Conservation (phyloP, 1,140 invertebrate species). For the Euura lappo region DNA sequence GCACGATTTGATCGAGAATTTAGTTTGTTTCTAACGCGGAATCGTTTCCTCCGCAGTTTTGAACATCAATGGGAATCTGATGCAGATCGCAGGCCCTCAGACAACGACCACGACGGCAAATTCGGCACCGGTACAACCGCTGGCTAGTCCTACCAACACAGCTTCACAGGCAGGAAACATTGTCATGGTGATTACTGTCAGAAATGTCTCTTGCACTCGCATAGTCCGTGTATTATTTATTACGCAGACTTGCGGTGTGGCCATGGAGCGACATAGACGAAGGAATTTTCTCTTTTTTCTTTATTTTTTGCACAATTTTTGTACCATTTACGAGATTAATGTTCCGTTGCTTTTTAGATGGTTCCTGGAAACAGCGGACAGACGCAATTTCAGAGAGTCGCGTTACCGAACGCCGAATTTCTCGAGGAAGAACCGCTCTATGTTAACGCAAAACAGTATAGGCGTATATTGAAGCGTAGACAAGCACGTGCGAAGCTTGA, state of each 20-base stretch:
- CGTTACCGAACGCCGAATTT: conserved; percentile 71
- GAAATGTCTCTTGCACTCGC: conserved; percentile 49
- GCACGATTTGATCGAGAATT: conserved; percentile 13
- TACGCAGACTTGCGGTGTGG: conserved; percentile 54
- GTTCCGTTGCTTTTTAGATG: conserved; percentile 63
- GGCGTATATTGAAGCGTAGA: conserved; percentile 87
- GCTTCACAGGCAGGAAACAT: conserved; percentile 74
- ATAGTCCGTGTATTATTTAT: conserved; percentile 46
- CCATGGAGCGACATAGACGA: conserved; percentile 46
- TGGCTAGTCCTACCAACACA: conserved; percentile 65
- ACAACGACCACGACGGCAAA: conserved; percentile 56
- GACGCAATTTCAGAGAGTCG: conserved; percentile 69
- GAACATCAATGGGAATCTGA: conserved; percentile 76
- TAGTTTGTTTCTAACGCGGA: conserved; percentile 19
- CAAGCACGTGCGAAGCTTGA: conserved; percentile 91
- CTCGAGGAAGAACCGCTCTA: conserved; percentile 94
- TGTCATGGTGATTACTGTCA: conserved; percentile 64
- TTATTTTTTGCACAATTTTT: no score
- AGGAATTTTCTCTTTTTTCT: conserved; percentile 7
- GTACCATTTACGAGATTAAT: background rate
- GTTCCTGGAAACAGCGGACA: conserved; percentile 67
- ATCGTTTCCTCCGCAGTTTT: conserved; percentile 62
- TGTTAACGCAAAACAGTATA: conserved; percentile 99
- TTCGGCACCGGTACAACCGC: conserved; percentile 59
- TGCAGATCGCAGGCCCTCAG: conserved; percentile 67